phyloP scores from a whole-genome alignment of 2,113 vertebrate genomes.

The Rhinoderma darwinii region DNA sequence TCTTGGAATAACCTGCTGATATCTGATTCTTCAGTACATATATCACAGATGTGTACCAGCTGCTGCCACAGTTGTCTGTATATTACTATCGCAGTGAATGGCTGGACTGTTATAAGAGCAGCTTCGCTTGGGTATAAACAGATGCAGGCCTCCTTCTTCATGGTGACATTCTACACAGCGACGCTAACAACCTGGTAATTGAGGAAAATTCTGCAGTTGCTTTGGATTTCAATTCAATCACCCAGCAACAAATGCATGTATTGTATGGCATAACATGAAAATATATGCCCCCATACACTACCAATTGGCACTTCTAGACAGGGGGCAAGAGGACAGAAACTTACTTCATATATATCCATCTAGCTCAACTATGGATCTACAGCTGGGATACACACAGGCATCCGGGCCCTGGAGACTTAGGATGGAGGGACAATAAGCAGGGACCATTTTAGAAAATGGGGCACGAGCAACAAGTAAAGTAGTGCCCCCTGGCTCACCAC shows the following conservation, averaged over 20 bases:
- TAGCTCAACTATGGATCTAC: no score
- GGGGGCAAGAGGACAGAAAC: not conserved
- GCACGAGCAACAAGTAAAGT: no score
- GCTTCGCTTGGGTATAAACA: not conserved
- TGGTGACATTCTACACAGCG: not conserved
- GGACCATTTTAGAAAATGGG: no score
- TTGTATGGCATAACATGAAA: not conserved
- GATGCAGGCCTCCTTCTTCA: not conserved
- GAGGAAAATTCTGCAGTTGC: not conserved
- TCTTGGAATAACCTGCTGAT: not conserved
- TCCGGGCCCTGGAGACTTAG: no score
- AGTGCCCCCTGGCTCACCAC: no score
- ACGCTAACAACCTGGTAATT: not conserved
- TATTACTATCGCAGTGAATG: not conserved
- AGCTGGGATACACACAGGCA: no score
- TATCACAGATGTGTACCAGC: not conserved
- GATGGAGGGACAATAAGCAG: no score
- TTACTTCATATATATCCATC: no score
- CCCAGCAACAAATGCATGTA: not conserved
- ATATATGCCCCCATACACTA: not conserved
- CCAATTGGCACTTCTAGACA: not conserved
- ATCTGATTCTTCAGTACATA: not conserved
- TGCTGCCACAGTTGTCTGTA: conserved; percentile 14
- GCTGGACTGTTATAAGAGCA: not conserved
- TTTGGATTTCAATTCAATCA: not conserved